Base-by-base conservation (phyloP, 2,797 vertebrate species). In the Ptychobarbus kaznakovi region DNA sequence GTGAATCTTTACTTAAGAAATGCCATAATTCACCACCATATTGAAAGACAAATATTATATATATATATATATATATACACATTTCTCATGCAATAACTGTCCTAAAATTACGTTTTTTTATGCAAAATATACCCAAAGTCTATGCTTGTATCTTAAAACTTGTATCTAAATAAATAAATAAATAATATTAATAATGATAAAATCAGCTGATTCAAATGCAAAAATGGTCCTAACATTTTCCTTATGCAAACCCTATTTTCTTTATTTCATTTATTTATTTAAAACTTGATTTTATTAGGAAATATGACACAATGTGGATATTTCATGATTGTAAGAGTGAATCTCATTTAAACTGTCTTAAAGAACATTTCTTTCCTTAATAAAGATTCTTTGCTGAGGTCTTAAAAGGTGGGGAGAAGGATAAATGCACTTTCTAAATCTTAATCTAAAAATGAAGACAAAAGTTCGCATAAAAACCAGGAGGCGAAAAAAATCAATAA, bases 341-440 rank as follows among this genome's bases (percentile, higher is more conserved):
- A 58, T 58, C 6, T 56, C 53, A 56, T 8, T 22, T 1, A n/a
- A 58, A 22, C 20, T 18, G 32, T 38, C 7, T 78, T 38, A 44
- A 79, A n/a, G 40, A 53, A 58, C 38, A 8, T 56, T 70, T 42
- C n/a, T 13, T 28, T 72, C 35, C 18, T n/a, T 56, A 42, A 22
- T 61, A 35, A 56, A 58, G 35, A 42, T 3, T 86, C 77, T 70
- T 66, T 74, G 69, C 76, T 80, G 69, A 10, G 32, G 84, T 73
- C 85, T 56, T 80, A 83, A 76, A 75, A 44, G n/a, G 35, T 42
- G 20, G 35, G 49, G 53, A 49, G 56, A 83, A 80, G n/a, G 74
- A 82, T 83, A 88, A 81, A 91, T 83, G 89, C 92, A 93, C 93
- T 94, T 95, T 95, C 95, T 95, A 93, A 95, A 95, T 95, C 91